phyloP scores from a whole-genome alignment of 92 coral and sea anemone genomes.

The Palythoa grandis region DNA sequence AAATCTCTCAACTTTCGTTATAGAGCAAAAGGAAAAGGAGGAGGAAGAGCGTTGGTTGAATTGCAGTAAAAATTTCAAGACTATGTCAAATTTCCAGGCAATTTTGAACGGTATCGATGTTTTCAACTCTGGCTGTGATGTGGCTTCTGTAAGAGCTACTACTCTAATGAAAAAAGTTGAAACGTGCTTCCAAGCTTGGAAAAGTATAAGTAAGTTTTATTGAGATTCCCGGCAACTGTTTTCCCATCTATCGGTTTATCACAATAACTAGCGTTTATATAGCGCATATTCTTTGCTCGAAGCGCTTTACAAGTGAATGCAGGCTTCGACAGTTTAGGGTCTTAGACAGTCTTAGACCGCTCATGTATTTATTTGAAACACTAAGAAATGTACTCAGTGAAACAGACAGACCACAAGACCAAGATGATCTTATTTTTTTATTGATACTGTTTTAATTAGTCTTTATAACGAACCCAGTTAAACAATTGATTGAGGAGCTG shows the following conservation, averaged over 20 bases:
- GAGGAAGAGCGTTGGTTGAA: not conserved
- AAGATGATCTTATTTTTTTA: no score
- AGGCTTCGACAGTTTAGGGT: no score
- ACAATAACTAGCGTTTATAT: not conserved
- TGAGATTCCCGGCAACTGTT: not conserved
- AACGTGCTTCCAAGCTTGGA: slow-evolving; percentile 55
- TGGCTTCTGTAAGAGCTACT: slow-evolving; percentile 16
- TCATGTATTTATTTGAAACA: no score
- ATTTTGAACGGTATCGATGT: slow-evolving; percentile 39
- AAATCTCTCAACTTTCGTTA: no score
- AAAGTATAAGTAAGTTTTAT: slow-evolving; percentile 41
- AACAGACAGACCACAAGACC: no score
- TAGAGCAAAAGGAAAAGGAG: not conserved
- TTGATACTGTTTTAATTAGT: no score
- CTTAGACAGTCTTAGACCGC: no score
- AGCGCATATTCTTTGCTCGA: no score
- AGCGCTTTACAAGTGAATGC: no score
- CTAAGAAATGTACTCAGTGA: no score
- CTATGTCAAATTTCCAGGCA: not conserved
- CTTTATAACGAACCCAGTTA: no score
- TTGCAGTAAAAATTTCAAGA: not conserved
- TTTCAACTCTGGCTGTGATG: slow-evolving; percentile 30
- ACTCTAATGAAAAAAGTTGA: slow-evolving; percentile 53
- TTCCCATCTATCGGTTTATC: not conserved
- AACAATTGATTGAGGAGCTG: no score